These are phyloP conservation scores for Poecilia velifera DNA, from an alignment of 2,797 vertebrate genomes.

Conservation along the genomic window DNA sequence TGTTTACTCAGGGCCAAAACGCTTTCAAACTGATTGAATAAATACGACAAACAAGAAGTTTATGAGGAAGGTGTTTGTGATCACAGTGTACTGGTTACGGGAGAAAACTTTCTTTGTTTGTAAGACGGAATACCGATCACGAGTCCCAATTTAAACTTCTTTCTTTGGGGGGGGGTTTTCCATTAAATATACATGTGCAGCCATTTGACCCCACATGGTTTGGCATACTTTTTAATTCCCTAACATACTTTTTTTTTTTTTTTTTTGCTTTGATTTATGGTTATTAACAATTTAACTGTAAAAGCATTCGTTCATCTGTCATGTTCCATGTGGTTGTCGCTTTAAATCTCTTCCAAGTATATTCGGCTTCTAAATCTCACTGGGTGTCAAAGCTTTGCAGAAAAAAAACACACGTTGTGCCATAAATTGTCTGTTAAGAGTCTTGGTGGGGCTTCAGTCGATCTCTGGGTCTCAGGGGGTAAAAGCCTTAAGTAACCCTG, in stretches of 20 bases:
- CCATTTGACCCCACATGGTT: not conserved
- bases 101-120: conserved; percentile 41
- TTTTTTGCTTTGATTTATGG: conserved; percentile 42
- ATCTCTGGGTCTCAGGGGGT: conserved; percentile 62
- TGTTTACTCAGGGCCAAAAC: conserved; percentile 79
- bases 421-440: conserved; percentile 66
- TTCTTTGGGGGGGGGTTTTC: conserved; percentile 9
- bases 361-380: conserved; percentile 62
- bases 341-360: conserved; percentile 67
- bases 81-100: conserved; percentile 70
- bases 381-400: conserved; percentile 58
- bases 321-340: conserved; percentile 58
- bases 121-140: conserved; percentile 43
- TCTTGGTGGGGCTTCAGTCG: conserved; percentile 48
- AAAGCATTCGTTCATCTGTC: conserved; percentile 59
- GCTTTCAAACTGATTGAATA: conserved; percentile 68
- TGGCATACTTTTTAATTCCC: not conserved
- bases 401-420: conserved; percentile 54
- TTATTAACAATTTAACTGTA: conserved; percentile 54
- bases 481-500: conserved; percentile 45
- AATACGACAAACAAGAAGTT: conserved; percentile 73
- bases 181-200: conserved; percentile 11
- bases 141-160: conserved; percentile 19
- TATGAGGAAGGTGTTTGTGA: conserved; percentile 57
- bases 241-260: not conserved